Base-by-base conservation (phyloP, 2,888 invertebrate genomes). In the Nomada hirtipes region DNA sequence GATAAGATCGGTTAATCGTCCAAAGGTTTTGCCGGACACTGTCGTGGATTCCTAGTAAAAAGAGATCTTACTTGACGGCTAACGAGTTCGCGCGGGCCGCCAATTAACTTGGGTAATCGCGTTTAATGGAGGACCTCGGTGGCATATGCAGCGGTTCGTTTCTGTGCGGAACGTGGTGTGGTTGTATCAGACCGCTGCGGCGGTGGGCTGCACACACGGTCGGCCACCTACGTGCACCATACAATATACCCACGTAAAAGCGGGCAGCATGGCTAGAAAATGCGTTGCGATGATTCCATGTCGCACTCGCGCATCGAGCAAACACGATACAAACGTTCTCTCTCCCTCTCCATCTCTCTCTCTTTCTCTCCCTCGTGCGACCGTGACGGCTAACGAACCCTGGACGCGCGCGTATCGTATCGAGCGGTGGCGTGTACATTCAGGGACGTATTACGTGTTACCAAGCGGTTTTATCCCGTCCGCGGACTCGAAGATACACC, bases 361-460 rank as follows among this genome's bases (percentile, higher is more conserved):
- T 85, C 60, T 59, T 76, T 72, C 74, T 47, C 76, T 77, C 84
- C 77, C 82, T 79, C 82, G 89, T 84, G 88, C 89, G 89, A 91
- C 91, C 91, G 91, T 91, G 91, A 91, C 91, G 91, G 91, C 89
- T 91, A 91, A 91, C 91, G 91, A 91, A 91, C 91, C 88, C 89
- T 88, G 84, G 87, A 86, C 88, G 79, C 85, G 83, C 78, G 87
- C 79, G 82, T 86, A 84, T 87, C 83, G 83, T 90, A 90, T 89
- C 85, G 89, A 90, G 88, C 89, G 88, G 86, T 77, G 82, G 83
- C 86, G 85, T 77, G 80, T 83, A 83, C 60, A 60, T 59, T 75
- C 88, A 89, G 88, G 87, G 82, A 79, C 86, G 87, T 88, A 83
- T 76, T 78, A 82, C 75, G 83, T 83, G 83, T 83, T 83, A 83